A percentile compares a stretch with the other conserved stretches of the same genome.
Conservation (phyloP, 1,140 invertebrate species). For the Diprion similis region DNA sequence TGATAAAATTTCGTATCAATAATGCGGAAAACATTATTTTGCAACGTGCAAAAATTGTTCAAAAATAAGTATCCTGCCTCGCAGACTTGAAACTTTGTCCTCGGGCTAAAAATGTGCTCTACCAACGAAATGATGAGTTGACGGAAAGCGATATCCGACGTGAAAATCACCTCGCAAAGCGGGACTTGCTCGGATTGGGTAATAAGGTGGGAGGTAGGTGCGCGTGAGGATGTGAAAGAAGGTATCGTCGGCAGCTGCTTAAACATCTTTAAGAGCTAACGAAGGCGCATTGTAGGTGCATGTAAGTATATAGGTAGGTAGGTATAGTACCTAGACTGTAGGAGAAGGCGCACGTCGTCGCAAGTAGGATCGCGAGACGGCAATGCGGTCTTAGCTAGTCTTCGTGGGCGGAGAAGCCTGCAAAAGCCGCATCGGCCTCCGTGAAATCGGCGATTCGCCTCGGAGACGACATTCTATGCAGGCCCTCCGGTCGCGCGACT, state of each 20-base stretch:
- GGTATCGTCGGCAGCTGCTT: neutral
- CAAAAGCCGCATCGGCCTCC: constrained; percentile 57
- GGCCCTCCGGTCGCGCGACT: constrained; percentile 45
- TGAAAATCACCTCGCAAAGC: too few relatives aligned
- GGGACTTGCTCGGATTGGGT: too few relatives aligned
- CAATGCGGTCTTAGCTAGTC: neutral
- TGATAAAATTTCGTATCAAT: too few relatives aligned
- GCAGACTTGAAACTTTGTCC: too few relatives aligned
- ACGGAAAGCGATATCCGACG: too few relatives aligned
- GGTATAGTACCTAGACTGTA: neutral
- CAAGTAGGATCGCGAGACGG: constrained; percentile 23
- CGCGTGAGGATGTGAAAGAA: neutral
- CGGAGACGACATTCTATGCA: constrained; percentile 50
- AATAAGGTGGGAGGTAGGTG: neutral
- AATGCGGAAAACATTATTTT: too few relatives aligned
- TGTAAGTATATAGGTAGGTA: constrained; percentile 22
- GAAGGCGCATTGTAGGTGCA: constrained; percentile 53
- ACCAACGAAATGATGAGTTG: too few relatives aligned
- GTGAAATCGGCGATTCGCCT: constrained; percentile 60
- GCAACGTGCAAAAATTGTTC: too few relatives aligned
- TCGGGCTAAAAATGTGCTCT: too few relatives aligned
- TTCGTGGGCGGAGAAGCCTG: constrained; percentile 57
- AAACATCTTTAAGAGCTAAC: constrained; percentile 43
- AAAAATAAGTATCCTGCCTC: too few relatives aligned
- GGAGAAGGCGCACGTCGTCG: constrained; percentile 22